phyloP scores from a whole-genome alignment of 2,888 invertebrate species.

The Noctuana brunneofusca region DNA sequence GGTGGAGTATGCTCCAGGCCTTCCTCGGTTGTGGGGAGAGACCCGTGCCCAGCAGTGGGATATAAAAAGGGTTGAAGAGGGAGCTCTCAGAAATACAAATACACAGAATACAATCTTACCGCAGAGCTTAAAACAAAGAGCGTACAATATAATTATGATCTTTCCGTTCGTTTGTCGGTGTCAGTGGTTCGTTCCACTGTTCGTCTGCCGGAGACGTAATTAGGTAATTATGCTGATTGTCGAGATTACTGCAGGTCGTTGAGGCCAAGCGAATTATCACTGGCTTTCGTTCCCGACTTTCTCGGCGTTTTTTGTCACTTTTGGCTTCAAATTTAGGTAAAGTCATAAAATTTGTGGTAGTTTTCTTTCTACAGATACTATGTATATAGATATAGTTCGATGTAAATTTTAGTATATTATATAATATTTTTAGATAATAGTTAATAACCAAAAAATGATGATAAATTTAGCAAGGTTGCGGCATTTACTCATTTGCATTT shows the following conservation, averaged over 20 bases:
- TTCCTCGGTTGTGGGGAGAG: too few relatives aligned
- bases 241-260: conserved; percentile 20
- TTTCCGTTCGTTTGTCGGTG: conserved; percentile 14
- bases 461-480: too few relatives aligned
- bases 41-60: too few relatives aligned
- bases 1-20: too few relatives aligned
- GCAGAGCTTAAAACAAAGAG: conserved; percentile 1
- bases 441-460: too few relatives aligned
- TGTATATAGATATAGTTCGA: too few relatives aligned
- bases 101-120: neutral
- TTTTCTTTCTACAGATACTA: neutral
- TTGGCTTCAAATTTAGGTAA: neutral
- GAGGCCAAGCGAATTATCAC: conserved; percentile 12
- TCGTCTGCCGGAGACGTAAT: conserved; percentile 16
- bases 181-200: conserved; percentile 1
- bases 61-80: too few relatives aligned
- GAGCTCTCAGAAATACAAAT: too few relatives aligned
- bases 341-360: neutral
- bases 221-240: conserved; percentile 23
- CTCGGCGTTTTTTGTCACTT: neutral
- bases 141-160: conserved; percentile 12
- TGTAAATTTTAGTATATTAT: too few relatives aligned
- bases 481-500: too few relatives aligned
- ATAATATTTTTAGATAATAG: too few relatives aligned
- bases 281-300: conserved; percentile 6